These are phyloP conservation scores for Hapalemur alaotrensis DNA, from an alignment of 2,797 vertebrate genomes.

Conservation along the genomic window DNA sequence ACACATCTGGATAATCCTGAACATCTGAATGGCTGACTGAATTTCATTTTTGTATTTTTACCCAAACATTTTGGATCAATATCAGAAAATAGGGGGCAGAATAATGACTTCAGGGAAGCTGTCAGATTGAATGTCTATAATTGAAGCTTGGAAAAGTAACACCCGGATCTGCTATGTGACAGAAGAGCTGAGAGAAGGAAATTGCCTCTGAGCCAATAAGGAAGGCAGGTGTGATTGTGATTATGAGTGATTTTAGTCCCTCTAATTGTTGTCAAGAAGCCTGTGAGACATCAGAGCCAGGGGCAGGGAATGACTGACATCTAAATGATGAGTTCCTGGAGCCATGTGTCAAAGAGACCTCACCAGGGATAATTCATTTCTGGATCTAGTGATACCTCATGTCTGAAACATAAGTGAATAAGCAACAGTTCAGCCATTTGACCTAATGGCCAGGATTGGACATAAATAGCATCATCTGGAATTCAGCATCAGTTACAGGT, in stretches of 20 bases:
- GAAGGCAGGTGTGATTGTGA: slow-evolving; percentile 71
- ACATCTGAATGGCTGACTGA: neutral
- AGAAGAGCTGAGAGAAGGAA: slow-evolving; percentile 56
- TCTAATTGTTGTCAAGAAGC: slow-evolving; percentile 78
- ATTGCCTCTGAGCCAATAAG: slow-evolving; percentile 77
- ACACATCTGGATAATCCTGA: neutral
- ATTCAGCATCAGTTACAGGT: slow-evolving; percentile 34
- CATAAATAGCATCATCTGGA: slow-evolving; percentile 44
- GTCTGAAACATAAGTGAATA: neutral
- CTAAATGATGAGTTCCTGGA: slow-evolving; percentile 67
- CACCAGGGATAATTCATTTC: slow-evolving; percentile 57
- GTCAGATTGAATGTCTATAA: slow-evolving; percentile 63
- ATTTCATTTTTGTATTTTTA: neutral
- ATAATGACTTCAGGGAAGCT: slow-evolving; percentile 63
- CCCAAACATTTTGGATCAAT: slow-evolving; percentile 69
- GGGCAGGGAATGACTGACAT: slow-evolving; percentile 56
- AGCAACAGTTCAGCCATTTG: slow-evolving; percentile 8
- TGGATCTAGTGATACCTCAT: neutral
- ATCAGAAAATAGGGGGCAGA: slow-evolving; percentile 67
- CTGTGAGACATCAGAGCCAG: slow-evolving; percentile 63
- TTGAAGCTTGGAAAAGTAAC: slow-evolving; percentile 65
- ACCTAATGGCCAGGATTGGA: neutral
- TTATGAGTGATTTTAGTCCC: slow-evolving; percentile 72
- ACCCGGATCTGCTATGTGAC: slow-evolving; percentile 50
- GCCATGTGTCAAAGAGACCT: slow-evolving; percentile 44